Evolutionary conservation across 1,140 invertebrate genomes (phyloP).

Genomic region (Drosophila ercepeae): DNA sequence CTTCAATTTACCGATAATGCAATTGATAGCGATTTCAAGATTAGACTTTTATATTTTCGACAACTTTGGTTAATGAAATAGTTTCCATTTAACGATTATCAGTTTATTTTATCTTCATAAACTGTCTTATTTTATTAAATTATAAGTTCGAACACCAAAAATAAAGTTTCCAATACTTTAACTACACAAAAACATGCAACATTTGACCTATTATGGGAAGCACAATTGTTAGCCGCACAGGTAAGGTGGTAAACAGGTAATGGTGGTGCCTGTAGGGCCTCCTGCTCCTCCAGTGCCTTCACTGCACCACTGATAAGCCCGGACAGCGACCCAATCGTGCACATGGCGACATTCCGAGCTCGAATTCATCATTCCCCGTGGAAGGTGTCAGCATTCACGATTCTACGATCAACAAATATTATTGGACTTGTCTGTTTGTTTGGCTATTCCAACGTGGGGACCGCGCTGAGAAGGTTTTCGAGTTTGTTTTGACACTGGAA

Average conservation of each 20-base stretch:
- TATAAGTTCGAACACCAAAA: too few relatives aligned
- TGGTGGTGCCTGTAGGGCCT: too few relatives aligned
- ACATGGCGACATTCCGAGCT: slow-evolving; percentile 34
- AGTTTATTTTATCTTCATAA: too few relatives aligned
- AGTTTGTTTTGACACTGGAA: slow-evolving; percentile 71
- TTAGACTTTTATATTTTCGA: not conserved
- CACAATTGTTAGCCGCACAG: slow-evolving; percentile 1
- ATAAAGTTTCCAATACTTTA: too few relatives aligned
- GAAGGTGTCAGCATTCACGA: slow-evolving; percentile 33
- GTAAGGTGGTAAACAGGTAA: slow-evolving; percentile 32
- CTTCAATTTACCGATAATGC: not conserved
- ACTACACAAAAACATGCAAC: too few relatives aligned
- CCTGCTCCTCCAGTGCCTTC: too few relatives aligned
- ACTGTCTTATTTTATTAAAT: too few relatives aligned
- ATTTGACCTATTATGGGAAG: slow-evolving; percentile 6
- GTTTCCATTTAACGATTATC: too few relatives aligned
- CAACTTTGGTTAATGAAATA: not conserved
- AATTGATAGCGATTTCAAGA: not conserved
- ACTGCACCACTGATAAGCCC: slow-evolving; percentile 38
- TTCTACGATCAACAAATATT: slow-evolving; percentile 54
- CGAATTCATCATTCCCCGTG: slow-evolving; percentile 20
- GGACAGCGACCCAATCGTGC: slow-evolving; percentile 34
- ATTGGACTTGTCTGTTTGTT: slow-evolving; percentile 30
- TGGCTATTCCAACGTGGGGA: slow-evolving; percentile 25
- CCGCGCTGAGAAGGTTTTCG: slow-evolving; percentile 17